These are phyloP conservation scores for Ceyx erithaca DNA, from an alignment of 2,797 vertebrate genomes.

Conservation along the genomic window DNA sequence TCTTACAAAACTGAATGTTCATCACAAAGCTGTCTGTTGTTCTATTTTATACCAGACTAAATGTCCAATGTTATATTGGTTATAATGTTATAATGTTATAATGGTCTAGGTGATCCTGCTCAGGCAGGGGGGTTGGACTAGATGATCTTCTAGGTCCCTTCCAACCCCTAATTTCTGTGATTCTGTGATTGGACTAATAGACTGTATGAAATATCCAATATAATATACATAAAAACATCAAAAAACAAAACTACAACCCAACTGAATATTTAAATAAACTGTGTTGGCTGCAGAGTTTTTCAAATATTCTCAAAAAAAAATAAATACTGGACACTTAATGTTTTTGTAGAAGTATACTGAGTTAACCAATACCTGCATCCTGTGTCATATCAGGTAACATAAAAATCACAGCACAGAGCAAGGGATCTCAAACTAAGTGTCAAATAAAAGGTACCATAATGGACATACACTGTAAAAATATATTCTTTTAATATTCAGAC, in stretches of 20 bases:
- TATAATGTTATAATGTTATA: no score
- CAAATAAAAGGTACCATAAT: not conserved
- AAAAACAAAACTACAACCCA: no score
- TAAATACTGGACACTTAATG: accelerated
- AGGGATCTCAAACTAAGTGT: not conserved
- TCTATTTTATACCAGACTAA: not conserved
- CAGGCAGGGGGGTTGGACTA: no score
- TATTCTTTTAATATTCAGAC: not conserved
- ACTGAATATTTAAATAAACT: not conserved
- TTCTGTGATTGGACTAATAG: not conserved
- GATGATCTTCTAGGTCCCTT: no score
- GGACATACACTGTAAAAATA: not conserved
- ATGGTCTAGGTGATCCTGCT: no score
- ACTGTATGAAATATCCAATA: no score
- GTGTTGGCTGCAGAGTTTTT: not conserved
- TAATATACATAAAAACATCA: no score
- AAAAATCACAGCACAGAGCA: not conserved
- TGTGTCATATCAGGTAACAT: not conserved
- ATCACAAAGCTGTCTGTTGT: not conserved
- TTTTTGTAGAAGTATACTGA: not conserved
- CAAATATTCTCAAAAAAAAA: not conserved
- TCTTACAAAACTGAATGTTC: not conserved
- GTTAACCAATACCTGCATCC: not conserved
- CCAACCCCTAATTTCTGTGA: no score
- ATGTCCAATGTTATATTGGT: not conserved